Conservation (phyloP, 1,140 invertebrate genomes). For the Eueides isabella region DNA sequence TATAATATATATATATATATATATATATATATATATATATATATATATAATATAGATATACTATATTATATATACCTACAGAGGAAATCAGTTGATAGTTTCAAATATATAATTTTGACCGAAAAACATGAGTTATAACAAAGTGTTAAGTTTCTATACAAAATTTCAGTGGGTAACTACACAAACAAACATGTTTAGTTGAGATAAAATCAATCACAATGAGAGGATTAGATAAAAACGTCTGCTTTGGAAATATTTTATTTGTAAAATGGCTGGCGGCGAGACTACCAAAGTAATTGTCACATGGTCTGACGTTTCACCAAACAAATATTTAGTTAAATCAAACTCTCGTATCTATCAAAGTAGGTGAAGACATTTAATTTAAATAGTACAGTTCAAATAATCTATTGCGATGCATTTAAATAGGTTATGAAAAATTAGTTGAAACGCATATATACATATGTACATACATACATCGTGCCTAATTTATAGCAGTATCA, state of each 20-base stretch:
- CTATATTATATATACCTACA: too few relatives aligned
- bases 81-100: neutral
- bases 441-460: neutral
- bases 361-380: conserved; percentile 62
- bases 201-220: conserved; percentile 73
- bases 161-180: conserved; percentile 35
- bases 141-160: neutral
- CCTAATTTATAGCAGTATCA: neutral
- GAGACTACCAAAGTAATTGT: conserved; percentile 48
- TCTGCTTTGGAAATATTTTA: conserved; percentile 40
- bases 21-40: too few relatives aligned
- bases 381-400: conserved; percentile 29
- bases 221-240: conserved; percentile 52
- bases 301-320: conserved; percentile 63
- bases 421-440: conserved; percentile 12
- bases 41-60: too few relatives aligned
- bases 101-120: too few relatives aligned
- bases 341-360: conserved; percentile 51
- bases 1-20: too few relatives aligned
- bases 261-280: neutral
- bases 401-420: conserved; percentile 16
- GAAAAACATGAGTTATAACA: too few relatives aligned
- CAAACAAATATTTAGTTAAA: conserved; percentile 65
- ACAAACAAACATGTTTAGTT: conserved; percentile 45
- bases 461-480: neutral